phyloP scores from a whole-genome alignment of 2,888 invertebrate species.

The Palloptera scutellata region DNA sequence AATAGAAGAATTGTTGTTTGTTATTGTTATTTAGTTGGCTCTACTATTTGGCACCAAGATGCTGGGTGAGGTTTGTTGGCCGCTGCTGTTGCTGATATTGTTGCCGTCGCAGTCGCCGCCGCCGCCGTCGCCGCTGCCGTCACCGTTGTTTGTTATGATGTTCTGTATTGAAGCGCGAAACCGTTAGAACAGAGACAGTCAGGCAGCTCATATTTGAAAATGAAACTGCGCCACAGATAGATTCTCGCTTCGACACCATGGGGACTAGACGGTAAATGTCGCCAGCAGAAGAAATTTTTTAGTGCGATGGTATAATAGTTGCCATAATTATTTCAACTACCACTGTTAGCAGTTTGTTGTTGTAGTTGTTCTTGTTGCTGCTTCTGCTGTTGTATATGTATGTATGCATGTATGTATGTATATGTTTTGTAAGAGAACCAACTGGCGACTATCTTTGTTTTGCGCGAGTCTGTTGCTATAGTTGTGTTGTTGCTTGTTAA shows the following conservation, averaged over 20 bases:
- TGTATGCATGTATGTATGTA: background rate
- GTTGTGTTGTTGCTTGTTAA: background rate
- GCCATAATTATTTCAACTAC: conserved; percentile 43
- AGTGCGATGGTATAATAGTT: conserved; percentile 36
- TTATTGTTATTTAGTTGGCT: conserved; percentile 3
- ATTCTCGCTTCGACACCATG: conserved; percentile 56
- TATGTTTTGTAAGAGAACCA: conserved; percentile 21
- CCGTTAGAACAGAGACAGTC: conserved; percentile 48
- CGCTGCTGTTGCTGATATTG: background rate
- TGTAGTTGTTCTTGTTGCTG: conserved; percentile 33
- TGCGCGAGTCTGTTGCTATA: conserved; percentile 27
- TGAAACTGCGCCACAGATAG: conserved; percentile 45
- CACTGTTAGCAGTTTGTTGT: conserved; percentile 38
- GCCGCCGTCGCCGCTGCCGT: conserved; percentile 19
- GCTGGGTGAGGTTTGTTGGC: background rate
- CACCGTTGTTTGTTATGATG: conserved; percentile 41
- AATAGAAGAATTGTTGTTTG: background rate
- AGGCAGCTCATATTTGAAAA: conserved; percentile 53
- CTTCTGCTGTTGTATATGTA: conserved; percentile 19
- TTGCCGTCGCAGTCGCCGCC: conserved; percentile 22
- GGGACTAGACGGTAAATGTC: conserved; percentile 58
- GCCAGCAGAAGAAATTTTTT: conserved; percentile 47
- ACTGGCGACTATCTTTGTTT: conserved; percentile 40
- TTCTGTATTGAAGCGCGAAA: conserved; percentile 40
- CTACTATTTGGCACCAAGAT: background rate